A percentile compares a stretch with the other conserved stretches of the same genome.
These are phyloP conservation scores for Actias luna DNA, from an alignment of 2,888 invertebrate species.

Conservation along the genomic window DNA sequence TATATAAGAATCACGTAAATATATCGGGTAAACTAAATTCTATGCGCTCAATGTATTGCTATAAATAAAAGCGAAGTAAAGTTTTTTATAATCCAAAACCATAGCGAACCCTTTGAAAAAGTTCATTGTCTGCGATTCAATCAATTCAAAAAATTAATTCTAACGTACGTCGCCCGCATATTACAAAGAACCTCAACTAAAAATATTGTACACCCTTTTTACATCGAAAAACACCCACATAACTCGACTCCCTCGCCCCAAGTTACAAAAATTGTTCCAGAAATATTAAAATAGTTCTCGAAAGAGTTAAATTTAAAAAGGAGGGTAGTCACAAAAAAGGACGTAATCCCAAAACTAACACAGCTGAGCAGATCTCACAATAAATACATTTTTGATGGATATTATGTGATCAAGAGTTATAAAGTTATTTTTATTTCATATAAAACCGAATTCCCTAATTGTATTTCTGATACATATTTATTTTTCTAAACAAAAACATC, in stretches of 20 bases:
- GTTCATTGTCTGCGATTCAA: slow-evolving; percentile 36
- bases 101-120: slow-evolving; percentile 21
- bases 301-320: slow-evolving; percentile 81
- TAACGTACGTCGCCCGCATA: slow-evolving; percentile 63
- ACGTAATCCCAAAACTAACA: slow-evolving; percentile 74
- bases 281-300: slow-evolving; percentile 81
- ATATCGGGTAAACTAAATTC: no score
- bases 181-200: slow-evolving; percentile 44
- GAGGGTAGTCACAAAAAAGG: slow-evolving; percentile 62
- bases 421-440: slow-evolving; percentile 22
- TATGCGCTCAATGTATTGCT: no score
- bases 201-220: slow-evolving; percentile 59
- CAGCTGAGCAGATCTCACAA: slow-evolving; percentile 69
- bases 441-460: slow-evolving; percentile 7
- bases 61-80: slow-evolving; percentile 4
- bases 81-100: slow-evolving; percentile 26
- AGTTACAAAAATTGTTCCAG: slow-evolving; percentile 65
- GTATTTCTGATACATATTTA: slow-evolving; percentile 18
- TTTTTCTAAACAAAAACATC: slow-evolving; percentile 3
- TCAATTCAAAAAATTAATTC: slow-evolving; percentile 50
- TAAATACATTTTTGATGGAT: slow-evolving; percentile 40
- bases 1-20: no score
- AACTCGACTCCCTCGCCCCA: slow-evolving; percentile 62
- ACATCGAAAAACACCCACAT: slow-evolving; percentile 59
- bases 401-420: slow-evolving; percentile 33